Percentiles rank a stretch among this genome's conserved stretches.
Conservation (phyloP, 64 coral and sea anemone genomes). For the Exaiptasia diaphana region DNA sequence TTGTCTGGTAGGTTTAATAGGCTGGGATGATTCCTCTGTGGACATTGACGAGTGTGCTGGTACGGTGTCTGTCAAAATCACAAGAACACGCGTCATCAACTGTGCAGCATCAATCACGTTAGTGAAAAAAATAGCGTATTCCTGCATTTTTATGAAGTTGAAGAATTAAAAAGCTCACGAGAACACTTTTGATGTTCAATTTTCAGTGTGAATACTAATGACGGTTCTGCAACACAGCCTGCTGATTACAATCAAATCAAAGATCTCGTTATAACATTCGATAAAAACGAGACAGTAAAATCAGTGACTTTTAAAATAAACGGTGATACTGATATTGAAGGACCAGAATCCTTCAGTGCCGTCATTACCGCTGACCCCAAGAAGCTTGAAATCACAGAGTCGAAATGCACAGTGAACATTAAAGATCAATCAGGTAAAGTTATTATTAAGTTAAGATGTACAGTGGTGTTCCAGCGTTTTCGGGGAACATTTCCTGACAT, state of each 20-base stretch:
- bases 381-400: not conserved
- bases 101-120: not conserved
- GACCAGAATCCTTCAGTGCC: not conserved
- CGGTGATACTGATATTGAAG: not conserved
- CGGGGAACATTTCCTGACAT: too few relatives aligned
- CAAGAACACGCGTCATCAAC: not conserved
- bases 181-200: not conserved
- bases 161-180: not conserved
- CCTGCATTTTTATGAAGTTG: not conserved
- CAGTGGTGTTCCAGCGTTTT: too few relatives aligned
- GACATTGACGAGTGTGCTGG: not conserved
- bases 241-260: not conserved
- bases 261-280: not conserved
- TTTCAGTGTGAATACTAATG: not conserved
- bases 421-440: not conserved
- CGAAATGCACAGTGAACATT: not conserved
- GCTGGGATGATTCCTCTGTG: not conserved
- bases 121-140: not conserved
- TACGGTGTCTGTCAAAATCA: not conserved
- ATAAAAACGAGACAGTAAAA: not conserved
- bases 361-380: not conserved
- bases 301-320: not conserved
- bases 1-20: not conserved
- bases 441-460: too few relatives aligned
- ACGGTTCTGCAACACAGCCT: not conserved